phyloP scores from a whole-genome alignment of 2,797 vertebrate genomes.

The Coracias cyanogaster region DNA sequence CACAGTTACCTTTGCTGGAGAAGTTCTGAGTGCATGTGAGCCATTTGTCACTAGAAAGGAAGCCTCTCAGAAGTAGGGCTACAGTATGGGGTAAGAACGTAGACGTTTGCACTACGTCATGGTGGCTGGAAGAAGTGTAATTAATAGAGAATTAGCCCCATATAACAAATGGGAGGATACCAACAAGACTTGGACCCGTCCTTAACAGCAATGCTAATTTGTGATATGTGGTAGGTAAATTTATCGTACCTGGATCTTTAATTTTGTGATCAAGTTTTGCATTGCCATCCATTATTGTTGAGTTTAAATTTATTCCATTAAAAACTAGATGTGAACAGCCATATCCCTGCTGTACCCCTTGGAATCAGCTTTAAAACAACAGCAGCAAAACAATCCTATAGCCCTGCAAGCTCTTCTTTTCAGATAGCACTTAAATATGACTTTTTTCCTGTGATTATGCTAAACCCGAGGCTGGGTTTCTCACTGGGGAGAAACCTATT shows the following conservation, averaged over 20 bases:
- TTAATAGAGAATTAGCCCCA: neutral
- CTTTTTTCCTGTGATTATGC: neutral
- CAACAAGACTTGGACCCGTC: neutral
- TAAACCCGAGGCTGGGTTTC: neutral
- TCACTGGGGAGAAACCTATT: neutral
- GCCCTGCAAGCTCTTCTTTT: neutral
- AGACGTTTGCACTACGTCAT: neutral
- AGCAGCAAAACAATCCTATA: neutral
- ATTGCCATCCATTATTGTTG: neutral
- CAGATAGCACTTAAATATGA: neutral
- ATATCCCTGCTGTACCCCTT: neutral
- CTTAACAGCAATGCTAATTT: fast-evolving
- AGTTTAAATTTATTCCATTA: neutral
- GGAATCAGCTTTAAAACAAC: neutral
- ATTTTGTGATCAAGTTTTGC: neutral
- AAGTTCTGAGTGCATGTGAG: neutral
- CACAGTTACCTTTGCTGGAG: fast-evolving
- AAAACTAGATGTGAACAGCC: neutral
- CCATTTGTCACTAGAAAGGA: neutral
- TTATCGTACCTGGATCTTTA: neutral
- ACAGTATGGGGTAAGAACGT: neutral
- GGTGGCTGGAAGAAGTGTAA: neutral
- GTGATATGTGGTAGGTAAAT: neutral
- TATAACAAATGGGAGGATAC: neutral
- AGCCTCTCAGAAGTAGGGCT: neutral